phyloP scores from a whole-genome alignment of 2,888 invertebrate species.

The Apodemia hepburni region DNA sequence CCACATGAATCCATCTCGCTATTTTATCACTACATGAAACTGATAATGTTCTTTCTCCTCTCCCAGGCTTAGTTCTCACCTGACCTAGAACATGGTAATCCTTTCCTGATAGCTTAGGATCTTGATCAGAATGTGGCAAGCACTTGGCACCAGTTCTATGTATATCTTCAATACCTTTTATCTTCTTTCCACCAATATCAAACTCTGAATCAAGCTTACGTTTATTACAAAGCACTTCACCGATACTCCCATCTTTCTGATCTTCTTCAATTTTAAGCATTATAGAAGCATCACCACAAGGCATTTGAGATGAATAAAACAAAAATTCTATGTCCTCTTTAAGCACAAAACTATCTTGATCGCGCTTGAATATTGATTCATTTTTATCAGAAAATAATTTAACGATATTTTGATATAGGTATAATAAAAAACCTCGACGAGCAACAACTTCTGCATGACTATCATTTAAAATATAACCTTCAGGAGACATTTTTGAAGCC shows the following conservation, averaged over 20 bases:
- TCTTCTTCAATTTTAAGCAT: slow-evolving; percentile 75
- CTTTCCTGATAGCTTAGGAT: slow-evolving; percentile 77
- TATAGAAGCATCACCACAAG: slow-evolving; percentile 97
- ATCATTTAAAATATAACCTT: slow-evolving; percentile 90
- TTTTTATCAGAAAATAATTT: slow-evolving; percentile 42
- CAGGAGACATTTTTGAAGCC: slow-evolving; percentile 79
- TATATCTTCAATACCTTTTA: slow-evolving; percentile 49
- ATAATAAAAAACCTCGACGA: slow-evolving; percentile 89
- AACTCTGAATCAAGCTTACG: slow-evolving; percentile 38
- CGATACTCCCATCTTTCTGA: slow-evolving; percentile 40
- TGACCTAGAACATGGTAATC: slow-evolving; percentile 85
- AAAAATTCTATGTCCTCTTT: slow-evolving; percentile 84
- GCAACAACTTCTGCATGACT: slow-evolving; percentile 96
- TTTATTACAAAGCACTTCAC: slow-evolving; percentile 46
- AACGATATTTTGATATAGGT: slow-evolving; percentile 83
- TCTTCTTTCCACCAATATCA: slow-evolving; percentile 41
- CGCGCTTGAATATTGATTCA: slow-evolving; percentile 49
- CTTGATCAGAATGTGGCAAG: slow-evolving; percentile 74
- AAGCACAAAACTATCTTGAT: slow-evolving; percentile 63
- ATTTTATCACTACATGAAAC: slow-evolving; percentile 97
- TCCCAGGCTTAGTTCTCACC: slow-evolving; percentile 93
- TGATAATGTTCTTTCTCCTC: slow-evolving; percentile 93
- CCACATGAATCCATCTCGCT: slow-evolving; percentile 92
- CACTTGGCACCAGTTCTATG: slow-evolving; percentile 96
- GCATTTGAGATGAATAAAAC: slow-evolving; percentile 92